Percentiles rank a stretch among this genome's conserved stretches.
Conservation (phyloP, 2,113 vertebrate species). For the Cyanoramphus novaezelandiae region DNA sequence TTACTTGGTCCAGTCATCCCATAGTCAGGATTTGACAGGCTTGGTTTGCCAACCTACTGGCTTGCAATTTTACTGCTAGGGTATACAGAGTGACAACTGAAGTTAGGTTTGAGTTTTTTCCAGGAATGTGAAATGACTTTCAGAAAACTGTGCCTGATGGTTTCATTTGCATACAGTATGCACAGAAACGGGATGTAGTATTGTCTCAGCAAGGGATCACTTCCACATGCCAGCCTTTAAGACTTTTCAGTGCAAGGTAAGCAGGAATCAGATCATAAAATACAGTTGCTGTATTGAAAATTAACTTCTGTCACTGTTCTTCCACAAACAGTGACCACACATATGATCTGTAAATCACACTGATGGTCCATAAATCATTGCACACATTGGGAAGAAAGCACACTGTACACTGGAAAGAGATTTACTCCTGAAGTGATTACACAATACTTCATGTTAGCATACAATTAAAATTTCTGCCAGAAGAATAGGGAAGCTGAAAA, state of each 20-base stretch:
- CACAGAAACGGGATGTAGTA: neutral
- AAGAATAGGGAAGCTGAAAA: neutral
- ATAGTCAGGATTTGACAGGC: constrained; percentile 9
- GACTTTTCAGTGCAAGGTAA: neutral
- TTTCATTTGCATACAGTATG: neutral
- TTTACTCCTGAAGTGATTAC: neutral
- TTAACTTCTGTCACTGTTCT: neutral
- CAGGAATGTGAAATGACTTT: neutral
- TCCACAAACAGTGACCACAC: neutral
- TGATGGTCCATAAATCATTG: neutral
- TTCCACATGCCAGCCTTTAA: neutral
- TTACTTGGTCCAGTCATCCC: neutral
- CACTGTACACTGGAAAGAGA: neutral
- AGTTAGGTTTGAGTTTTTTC: neutral
- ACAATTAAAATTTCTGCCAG: neutral
- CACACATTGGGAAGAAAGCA: neutral
- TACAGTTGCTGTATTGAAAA: neutral
- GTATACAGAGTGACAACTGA: neutral
- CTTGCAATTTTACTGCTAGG: neutral
- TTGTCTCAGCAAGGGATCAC: neutral
- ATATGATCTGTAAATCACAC: neutral
- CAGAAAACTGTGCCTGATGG: neutral
- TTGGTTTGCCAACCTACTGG: neutral
- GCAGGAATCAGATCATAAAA: neutral
- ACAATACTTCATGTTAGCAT: neutral